Evolutionary conservation across 2,797 vertebrate species (phyloP).

Genomic region (Rachycentron canadum): DNA sequence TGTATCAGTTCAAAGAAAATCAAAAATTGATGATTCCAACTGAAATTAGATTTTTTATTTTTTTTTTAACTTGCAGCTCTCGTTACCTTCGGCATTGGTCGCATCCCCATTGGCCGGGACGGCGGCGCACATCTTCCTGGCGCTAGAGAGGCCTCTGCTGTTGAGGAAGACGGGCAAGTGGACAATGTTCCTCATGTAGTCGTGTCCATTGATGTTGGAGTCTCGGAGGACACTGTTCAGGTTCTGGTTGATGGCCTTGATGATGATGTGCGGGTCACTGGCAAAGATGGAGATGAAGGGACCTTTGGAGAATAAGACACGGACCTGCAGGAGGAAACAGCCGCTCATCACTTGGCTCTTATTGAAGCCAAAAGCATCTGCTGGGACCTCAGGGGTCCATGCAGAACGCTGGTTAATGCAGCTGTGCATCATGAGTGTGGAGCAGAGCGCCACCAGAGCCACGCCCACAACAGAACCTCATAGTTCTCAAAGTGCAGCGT

Average conservation of each 20-base stretch:
- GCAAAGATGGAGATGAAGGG: conserved; percentile 98
- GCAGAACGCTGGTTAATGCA: no score
- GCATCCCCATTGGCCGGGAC: conserved; percentile 90
- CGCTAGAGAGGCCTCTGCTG: conserved; percentile 92
- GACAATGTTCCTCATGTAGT: conserved; percentile 98
- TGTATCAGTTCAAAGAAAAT: no score
- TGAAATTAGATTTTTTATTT: no score
- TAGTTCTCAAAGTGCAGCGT: no score
- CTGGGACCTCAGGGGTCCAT: no score
- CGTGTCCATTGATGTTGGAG: conserved; percentile 98
- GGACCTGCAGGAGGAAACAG: conserved; percentile 84
- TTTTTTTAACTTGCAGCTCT: no score
- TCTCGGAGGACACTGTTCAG: conserved; percentile 95
- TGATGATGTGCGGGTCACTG: conserved; percentile 98
- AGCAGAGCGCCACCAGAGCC: no score
- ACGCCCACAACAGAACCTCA: no score
- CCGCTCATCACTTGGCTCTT: background rate
- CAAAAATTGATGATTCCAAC: no score
- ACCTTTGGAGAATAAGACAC: conserved; percentile 96
- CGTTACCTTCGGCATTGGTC: conserved; percentile 85
- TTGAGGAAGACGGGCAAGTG: conserved; percentile 97
- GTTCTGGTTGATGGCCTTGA: conserved; percentile 99
- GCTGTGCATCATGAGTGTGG: no score
- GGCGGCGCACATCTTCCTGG: conserved; percentile 87
- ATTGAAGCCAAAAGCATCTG: no score